Conservation (phyloP, 30 jellyfish, hydroid and myxozoan species). For the Chrysaora quinquecirrha region DNA sequence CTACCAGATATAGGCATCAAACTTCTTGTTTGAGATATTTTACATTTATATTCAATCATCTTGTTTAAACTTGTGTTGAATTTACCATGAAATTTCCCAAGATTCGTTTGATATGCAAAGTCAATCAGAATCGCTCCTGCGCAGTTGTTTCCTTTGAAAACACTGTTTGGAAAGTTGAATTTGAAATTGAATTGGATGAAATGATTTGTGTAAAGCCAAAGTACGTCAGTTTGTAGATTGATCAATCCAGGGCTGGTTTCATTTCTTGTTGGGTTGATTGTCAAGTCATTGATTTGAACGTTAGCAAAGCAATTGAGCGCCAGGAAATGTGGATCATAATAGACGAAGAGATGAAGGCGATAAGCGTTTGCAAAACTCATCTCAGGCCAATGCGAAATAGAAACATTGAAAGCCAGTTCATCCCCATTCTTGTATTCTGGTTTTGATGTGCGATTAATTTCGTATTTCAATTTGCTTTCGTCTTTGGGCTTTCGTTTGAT, state of each 20-base stretch:
- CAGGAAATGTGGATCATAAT: slow-evolving; percentile 14
- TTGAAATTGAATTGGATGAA: neutral
- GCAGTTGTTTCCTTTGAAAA: neutral
- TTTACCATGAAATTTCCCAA: slow-evolving; percentile 12
- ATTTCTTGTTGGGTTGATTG: slow-evolving; percentile 11
- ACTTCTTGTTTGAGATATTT: neutral
- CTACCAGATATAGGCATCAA: neutral
- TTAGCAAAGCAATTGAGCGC: neutral
- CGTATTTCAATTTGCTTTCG: slow-evolving; percentile 3
- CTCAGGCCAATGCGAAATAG: neutral
- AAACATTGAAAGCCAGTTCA: neutral
- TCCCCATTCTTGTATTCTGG: neutral
- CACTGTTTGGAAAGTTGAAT: neutral
- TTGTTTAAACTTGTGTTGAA: neutral
- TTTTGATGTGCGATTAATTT: neutral
- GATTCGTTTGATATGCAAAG: slow-evolving; percentile 26
- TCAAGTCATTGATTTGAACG: neutral
- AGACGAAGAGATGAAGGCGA: slow-evolving; percentile 1
- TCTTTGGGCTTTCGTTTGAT: neutral
- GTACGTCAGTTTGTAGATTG: slow-evolving; percentile 10
- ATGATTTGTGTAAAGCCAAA: slow-evolving; percentile 13
- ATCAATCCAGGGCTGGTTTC: slow-evolving; percentile 29
- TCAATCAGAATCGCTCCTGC: slow-evolving; percentile 12
- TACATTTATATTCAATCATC: slow-evolving; percentile 2
- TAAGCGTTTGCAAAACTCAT: slow-evolving; percentile 29